A percentile compares a stretch with the other conserved stretches of the same genome.
phyloP scores from a whole-genome alignment of 1,140 invertebrate species.

The Drosophila novamexicana region DNA sequence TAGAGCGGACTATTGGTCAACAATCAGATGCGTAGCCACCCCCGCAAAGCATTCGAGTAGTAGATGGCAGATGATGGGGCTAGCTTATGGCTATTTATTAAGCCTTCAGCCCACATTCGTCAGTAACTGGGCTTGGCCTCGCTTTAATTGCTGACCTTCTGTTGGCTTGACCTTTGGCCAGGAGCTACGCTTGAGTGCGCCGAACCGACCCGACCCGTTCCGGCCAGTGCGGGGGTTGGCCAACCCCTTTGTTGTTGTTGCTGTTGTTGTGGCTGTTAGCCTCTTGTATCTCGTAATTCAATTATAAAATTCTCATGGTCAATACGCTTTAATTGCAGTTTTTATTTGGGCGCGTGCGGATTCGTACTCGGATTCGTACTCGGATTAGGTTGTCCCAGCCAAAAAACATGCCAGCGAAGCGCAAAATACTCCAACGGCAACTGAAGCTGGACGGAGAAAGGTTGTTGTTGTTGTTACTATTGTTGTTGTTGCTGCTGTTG shows the following conservation, averaged over 20 bases:
- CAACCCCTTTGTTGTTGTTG: slow-evolving; percentile 42
- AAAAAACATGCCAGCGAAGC: slow-evolving; percentile 14
- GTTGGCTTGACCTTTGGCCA: slow-evolving; percentile 46
- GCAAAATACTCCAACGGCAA: slow-evolving; percentile 18
- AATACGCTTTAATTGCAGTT: slow-evolving; percentile 81
- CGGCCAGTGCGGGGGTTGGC: not conserved
- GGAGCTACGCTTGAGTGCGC: slow-evolving; percentile 38
- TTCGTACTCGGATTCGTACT: not conserved
- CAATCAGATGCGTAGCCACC: slow-evolving; percentile 21
- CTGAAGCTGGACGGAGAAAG: not conserved
- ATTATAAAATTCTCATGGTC: slow-evolving; percentile 81
- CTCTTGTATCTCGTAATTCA: slow-evolving; percentile 57
- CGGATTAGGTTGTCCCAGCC: slow-evolving; percentile 41
- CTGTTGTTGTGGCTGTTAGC: slow-evolving; percentile 8
- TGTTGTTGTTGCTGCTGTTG: not conserved
- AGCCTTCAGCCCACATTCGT: slow-evolving; percentile 54
- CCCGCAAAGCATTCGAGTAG: not conserved
- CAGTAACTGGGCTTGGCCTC: slow-evolving; percentile 19
- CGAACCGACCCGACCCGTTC: not conserved
- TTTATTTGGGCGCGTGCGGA: slow-evolving; percentile 62
- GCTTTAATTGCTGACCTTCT: slow-evolving; percentile 76
- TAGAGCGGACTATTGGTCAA: slow-evolving; percentile 30
- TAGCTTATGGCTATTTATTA: slow-evolving; percentile 50
- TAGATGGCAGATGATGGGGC: too few species aligned
- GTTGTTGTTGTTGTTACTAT: not conserved